phyloP scores from a whole-genome alignment of 2,113 vertebrate species.

The Corythoichthys intestinalis region DNA sequence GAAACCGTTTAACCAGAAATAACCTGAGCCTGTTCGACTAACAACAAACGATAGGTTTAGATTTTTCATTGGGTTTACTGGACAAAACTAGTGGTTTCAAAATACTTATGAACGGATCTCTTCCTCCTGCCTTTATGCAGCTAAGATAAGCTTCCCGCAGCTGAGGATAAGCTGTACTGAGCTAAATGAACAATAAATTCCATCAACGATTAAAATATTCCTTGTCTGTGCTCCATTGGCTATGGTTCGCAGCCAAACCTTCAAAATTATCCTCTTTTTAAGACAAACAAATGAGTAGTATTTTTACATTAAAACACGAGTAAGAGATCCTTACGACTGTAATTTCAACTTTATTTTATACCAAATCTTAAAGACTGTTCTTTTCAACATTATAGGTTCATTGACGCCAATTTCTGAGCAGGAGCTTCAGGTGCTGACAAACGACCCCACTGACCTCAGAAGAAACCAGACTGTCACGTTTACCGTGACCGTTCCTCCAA shows the following conservation, averaged over 20 bases:
- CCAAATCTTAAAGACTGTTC: background rate
- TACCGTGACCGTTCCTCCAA: slow-evolving; percentile 67
- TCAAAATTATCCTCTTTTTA: background rate
- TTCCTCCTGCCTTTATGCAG: too few relatives aligned
- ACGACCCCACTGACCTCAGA: slow-evolving; percentile 55
- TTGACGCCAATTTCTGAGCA: slow-evolving; percentile 70
- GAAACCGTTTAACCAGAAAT: background rate
- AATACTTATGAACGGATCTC: too few relatives aligned
- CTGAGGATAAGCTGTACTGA: too few relatives aligned
- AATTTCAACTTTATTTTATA: background rate
- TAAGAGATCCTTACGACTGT: background rate
- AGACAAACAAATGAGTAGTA: background rate
- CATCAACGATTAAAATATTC: background rate
- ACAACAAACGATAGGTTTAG: background rate
- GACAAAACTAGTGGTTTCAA: too few relatives aligned
- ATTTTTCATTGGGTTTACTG: too few relatives aligned
- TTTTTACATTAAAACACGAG: background rate
- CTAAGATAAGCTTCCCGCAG: too few relatives aligned
- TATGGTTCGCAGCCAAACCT: background rate
- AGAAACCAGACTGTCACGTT: slow-evolving; percentile 78
- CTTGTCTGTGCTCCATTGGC: background rate
- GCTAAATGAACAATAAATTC: background rate
- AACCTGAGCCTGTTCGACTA: background rate
- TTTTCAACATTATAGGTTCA: slow-evolving; percentile 61
- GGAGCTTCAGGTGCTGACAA: slow-evolving; percentile 80